A percentile compares a stretch with the other conserved stretches of the same genome.
phyloP scores from a whole-genome alignment of 2,888 invertebrate species.

The Punctoribates punctum region DNA sequence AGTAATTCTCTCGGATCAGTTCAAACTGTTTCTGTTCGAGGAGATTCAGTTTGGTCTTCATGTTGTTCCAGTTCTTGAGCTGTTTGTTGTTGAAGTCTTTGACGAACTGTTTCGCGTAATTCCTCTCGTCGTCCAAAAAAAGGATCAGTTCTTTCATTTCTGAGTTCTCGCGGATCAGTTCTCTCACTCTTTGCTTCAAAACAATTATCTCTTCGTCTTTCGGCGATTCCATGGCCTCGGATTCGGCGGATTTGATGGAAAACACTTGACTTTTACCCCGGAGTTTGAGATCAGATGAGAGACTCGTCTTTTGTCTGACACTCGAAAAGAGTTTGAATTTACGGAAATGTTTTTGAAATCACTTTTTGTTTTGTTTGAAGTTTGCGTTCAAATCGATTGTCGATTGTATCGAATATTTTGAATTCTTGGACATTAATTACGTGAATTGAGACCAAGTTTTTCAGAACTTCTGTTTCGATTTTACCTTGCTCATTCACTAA shows the following conservation, averaged over 20 bases:
- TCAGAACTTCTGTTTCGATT: not conserved
- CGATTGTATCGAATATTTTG: slow-evolving; percentile 7
- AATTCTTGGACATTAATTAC: not conserved
- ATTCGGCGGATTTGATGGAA: too few relatives aligned
- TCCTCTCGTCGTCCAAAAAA: slow-evolving; percentile 40
- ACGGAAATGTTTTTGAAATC: not conserved
- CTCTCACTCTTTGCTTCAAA: slow-evolving; percentile 33
- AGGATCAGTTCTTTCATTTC: slow-evolving; percentile 42
- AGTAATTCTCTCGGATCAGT: slow-evolving; percentile 42
- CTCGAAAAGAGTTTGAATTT: not conserved
- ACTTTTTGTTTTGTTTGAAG: not conserved
- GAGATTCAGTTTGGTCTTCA: slow-evolving; percentile 39
- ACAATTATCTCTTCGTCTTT: slow-evolving; percentile 34
- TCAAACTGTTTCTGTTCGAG: slow-evolving; percentile 44
- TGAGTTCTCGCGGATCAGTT: slow-evolving; percentile 38
- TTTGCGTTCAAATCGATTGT: slow-evolving; percentile 27
- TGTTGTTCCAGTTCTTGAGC: slow-evolving; percentile 36
- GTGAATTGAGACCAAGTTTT: not conserved
- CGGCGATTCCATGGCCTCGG: slow-evolving; percentile 34
- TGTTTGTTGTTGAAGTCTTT: slow-evolving; percentile 38
- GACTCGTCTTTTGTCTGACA: too few relatives aligned
- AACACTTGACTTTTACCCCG: too few relatives aligned
- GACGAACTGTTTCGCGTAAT: slow-evolving; percentile 39
- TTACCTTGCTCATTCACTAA: too few relatives aligned
- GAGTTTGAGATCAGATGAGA: too few relatives aligned